Evolutionary conservation across 1,140 invertebrate species (phyloP), one percentile per base, ranked within the genome.

Genomic region (Anthonomus grandis): DNA sequence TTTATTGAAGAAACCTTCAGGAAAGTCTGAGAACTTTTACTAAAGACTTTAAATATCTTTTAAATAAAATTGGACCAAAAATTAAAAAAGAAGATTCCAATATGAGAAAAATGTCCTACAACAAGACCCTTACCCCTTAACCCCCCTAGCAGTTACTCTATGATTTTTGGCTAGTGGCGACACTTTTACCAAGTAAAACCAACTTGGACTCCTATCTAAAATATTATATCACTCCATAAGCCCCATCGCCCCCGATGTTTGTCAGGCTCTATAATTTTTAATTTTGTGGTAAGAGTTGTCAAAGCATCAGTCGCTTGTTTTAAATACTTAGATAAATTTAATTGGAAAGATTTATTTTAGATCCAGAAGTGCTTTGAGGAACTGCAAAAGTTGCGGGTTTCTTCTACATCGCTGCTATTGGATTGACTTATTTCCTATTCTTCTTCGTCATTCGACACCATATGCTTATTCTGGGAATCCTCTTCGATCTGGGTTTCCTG

Each of bases 131-230:
- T 54, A n/a, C n/a, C n/a, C n/a, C n/a, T n/a, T n/a, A n/a, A n/a
- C n/a, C n/a, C n/a, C n/a, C n/a, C n/a, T 70, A 50, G 49, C 57
- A 39, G 25, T 69, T 8, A 66, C 68, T 39, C 49, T 70, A 23
- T 51, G 65, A 60, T 70, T 61, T 59, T 58, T 68, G 21, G 65
- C 66, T 19, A 64, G 63, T 45, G 68, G 68, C 37, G 66, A 66
- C 41, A 54, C 48, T 39, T 65, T 63, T 56, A 57, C 25, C 17
- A 64, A 56, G n/a, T n/a, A n/a, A n/a, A n/a, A n/a, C n/a, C n/a
- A n/a, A 42, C 46, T 67, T 17, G 46, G 50, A 19, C 60, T 58
- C 57, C 39, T 64, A 44, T 67, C 63, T 44, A 62, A 57, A 53
- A 62, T 69, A 46, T 69, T 65, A 59, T 58, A 61, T 47, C 61